Percentiles rank a stretch among this genome's conserved stretches.
phyloP scores from a whole-genome alignment of 2,888 invertebrate genomes.

The Philereme vetulata region DNA sequence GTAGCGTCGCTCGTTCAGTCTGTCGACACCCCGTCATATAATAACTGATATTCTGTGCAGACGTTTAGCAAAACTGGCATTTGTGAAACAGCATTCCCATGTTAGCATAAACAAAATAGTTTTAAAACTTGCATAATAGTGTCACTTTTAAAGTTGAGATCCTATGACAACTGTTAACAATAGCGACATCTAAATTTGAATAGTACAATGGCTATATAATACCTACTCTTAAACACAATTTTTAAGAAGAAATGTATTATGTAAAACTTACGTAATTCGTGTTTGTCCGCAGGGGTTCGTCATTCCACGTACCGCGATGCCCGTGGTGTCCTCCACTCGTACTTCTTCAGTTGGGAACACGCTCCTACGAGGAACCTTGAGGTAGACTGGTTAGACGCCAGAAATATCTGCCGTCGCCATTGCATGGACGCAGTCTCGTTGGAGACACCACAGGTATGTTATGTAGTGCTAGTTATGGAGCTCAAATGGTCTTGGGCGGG shows the following conservation, averaged over 20 bases:
- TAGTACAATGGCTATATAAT: not conserved
- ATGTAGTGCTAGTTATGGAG: not conserved
- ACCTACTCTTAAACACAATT: not conserved
- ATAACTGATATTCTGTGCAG: not conserved
- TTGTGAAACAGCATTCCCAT: not conserved
- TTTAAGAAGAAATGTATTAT: not conserved
- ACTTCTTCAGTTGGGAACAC: slow-evolving; percentile 97
- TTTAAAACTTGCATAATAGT: not conserved
- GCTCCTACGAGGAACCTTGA: slow-evolving; percentile 91
- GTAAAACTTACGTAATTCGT: slow-evolving; percentile 6
- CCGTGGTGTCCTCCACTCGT: slow-evolving; percentile 93
- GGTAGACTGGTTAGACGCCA: slow-evolving; percentile 95
- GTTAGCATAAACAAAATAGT: not conserved
- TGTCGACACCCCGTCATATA: slow-evolving; percentile 53
- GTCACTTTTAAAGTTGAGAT: not conserved
- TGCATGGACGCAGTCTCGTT: slow-evolving; percentile 97
- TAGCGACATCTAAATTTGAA: no score
- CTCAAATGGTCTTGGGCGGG: no score
- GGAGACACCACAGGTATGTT: slow-evolving; percentile 90
- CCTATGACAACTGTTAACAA: not conserved
- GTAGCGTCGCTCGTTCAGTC: slow-evolving; percentile 33
- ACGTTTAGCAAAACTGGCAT: not conserved
- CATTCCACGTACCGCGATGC: slow-evolving; percentile 95
- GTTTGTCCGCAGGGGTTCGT: slow-evolving; percentile 87
- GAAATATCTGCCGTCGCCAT: slow-evolving; percentile 95